Conservation (phyloP, 2,113 vertebrate species). For the Bujurquina vittata region DNA sequence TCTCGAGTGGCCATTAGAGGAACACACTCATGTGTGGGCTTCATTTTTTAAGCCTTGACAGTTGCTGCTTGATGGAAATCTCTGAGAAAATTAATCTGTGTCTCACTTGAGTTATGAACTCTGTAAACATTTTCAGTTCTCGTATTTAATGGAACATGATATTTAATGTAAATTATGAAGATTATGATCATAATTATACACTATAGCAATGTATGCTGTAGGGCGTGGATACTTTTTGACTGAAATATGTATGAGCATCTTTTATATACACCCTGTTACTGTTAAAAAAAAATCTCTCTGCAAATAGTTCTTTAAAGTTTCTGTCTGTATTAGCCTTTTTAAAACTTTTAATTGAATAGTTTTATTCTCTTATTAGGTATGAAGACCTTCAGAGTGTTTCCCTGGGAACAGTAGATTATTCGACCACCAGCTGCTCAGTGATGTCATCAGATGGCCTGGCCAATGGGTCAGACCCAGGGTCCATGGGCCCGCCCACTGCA, state of each 20-base stretch:
- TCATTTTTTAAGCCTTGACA: neutral
- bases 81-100: neutral
- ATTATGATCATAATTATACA: neutral
- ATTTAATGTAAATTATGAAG: neutral
- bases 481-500: slow-evolving; percentile 69
- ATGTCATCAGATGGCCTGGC: slow-evolving; percentile 67
- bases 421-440: slow-evolving; percentile 74
- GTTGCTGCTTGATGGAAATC: neutral
- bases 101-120: neutral
- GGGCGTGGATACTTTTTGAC: neutral
- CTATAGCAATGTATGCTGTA: neutral
- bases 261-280: neutral
- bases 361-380: slow-evolving; percentile 54
- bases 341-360: neutral
- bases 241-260: neutral
- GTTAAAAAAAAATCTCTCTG: neutral
- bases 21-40: too few relatives aligned
- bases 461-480: slow-evolving; percentile 68
- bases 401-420: slow-evolving; percentile 65
- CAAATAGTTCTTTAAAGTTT: neutral
- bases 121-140: neutral
- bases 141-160: neutral
- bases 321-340: neutral
- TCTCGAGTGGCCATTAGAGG: too few relatives aligned
- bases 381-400: slow-evolving; percentile 76